Percentiles rank a stretch among this genome's conserved stretches.
Conservation (phyloP, 2,797 vertebrate species). For the Gymnoscopelus microlampas region DNA sequence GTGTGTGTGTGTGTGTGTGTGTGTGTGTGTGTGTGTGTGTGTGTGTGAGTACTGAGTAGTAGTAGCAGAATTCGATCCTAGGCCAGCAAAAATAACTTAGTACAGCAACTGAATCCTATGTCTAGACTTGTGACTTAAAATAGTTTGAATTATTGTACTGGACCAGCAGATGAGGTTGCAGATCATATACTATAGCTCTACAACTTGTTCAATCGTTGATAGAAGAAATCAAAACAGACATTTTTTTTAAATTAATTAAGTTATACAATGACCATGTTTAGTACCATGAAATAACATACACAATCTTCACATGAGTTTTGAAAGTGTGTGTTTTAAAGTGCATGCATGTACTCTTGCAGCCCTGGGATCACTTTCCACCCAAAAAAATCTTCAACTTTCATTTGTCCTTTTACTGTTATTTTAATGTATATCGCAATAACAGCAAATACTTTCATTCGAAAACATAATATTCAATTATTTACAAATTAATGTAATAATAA, state of each 20-base stretch:
- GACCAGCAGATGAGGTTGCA: no score
- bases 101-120: neutral
- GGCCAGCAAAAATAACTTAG: neutral
- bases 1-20: neutral
- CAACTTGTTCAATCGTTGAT: no score
- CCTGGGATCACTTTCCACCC: constrained; percentile 49
- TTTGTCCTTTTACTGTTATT: neutral
- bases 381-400: neutral
- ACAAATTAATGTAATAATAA: no score
- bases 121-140: neutral
- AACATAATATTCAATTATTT: neutral
- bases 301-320: no score
- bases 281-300: no score
- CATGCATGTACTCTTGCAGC: no score
- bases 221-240: no score
- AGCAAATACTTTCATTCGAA: neutral
- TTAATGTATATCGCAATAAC: neutral
- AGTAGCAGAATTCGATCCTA: constrained; percentile 37
- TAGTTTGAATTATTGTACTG: no score
- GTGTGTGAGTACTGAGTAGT: neutral
- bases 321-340: no score
- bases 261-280: no score
- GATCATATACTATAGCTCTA: no score
- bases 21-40: neutral
- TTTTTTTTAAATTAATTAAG: no score